Evolutionary conservation across 2,888 invertebrate species (phyloP), one percentile per base, ranked within the genome.

Genomic region (Rhorus exstirpatorius): DNA sequence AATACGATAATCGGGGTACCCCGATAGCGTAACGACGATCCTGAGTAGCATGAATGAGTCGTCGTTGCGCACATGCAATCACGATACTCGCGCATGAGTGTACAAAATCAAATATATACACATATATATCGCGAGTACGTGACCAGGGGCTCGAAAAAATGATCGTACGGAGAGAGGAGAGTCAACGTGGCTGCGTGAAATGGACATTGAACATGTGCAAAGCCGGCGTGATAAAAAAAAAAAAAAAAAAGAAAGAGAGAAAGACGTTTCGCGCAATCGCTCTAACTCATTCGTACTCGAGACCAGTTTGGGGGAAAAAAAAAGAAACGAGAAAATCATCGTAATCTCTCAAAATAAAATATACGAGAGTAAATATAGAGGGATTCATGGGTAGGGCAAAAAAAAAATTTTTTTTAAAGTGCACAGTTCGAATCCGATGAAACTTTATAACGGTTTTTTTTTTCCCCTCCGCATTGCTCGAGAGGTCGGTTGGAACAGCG

Each of bases 31-130:
- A 74, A 55, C 44, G 79, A 65, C 84, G 84, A 83, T 75, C 85
- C 84, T 86, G 87, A n/a, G 67, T 77, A 86, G 65, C 78, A 82
- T 88, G 87, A 88, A 88, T 88, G 88, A 85, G 85, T 78, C 63
- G 76, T 46, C 31, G 75, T n/a, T n/a, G 68, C 77, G 80, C 65
- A 67, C 51, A 44, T n/a, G 35, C 31, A 14, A 63, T n/a, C 4
- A 14, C 10, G 21, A 63, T 38, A 55, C 38, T 24, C 65, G 38
- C 44, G 53, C 38, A 17, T 60, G 38, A 61, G 24, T 24, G 1
- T 12, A 44, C 12, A 8, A 19, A 19, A 51, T n/a, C n/a, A n/a
- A n/a, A n/a, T n/a, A n/a, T n/a, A n/a, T n/a, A n/a, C n/a, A n/a
- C n/a, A n/a, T n/a, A n/a, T n/a, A n/a, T n/a, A n/a, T n/a, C n/a